These are phyloP conservation scores for Cyprinodon variegatus DNA, from an alignment of 2,113 vertebrate species.

Conservation along the genomic window DNA sequence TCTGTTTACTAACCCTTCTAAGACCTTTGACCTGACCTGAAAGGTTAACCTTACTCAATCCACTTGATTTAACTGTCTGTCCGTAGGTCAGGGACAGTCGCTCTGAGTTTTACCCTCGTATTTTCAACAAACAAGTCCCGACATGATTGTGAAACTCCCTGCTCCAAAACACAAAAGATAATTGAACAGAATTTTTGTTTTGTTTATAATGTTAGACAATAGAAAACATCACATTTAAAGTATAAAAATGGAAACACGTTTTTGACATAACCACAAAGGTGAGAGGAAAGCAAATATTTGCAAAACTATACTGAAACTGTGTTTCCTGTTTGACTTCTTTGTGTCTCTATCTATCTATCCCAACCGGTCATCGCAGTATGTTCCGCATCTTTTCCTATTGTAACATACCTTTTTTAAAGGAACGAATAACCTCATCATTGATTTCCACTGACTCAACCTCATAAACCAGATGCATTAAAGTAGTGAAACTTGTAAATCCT, in stretches of 20 bases:
- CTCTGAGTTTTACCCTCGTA: not conserved
- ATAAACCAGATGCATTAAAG: not conserved
- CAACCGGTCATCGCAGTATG: not conserved
- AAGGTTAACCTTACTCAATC: not conserved
- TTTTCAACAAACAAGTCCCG: not conserved
- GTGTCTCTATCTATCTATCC: not conserved
- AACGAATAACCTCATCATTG: not conserved
- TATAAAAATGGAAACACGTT: not conserved
- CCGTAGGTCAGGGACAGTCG: not conserved
- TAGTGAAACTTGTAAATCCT: not conserved
- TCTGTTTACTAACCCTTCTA: not conserved
- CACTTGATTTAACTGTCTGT: not conserved
- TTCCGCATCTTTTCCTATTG: not conserved
- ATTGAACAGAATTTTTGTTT: not conserved
- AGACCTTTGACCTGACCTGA: not conserved
- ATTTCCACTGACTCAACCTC: not conserved
- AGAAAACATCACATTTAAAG: not conserved
- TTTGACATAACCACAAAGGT: not conserved
- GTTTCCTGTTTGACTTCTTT: not conserved
- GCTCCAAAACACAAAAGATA: not conserved
- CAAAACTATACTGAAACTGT: not conserved
- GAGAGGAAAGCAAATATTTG: not conserved
- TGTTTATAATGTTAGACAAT: not conserved
- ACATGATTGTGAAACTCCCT: not conserved
- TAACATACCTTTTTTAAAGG: not conserved